Evolutionary conservation across 2,113 vertebrate species (phyloP).

Genomic region (Neodontobutis hainanensis): DNA sequence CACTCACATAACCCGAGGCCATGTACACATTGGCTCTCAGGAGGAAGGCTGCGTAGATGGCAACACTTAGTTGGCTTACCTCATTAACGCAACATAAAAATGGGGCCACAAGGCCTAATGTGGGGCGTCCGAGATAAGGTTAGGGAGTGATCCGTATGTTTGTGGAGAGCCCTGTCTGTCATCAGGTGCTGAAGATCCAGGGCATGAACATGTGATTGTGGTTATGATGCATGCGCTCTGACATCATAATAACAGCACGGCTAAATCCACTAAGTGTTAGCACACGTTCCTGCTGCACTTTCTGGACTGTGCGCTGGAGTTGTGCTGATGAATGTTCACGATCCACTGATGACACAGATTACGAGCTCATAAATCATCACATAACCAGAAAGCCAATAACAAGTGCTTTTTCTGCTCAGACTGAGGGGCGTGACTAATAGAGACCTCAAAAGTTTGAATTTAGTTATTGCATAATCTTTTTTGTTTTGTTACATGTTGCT

Average conservation of each 20-base stretch:
- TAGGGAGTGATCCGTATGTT: neutral
- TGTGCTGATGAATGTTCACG: neutral
- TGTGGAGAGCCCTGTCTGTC: slow-evolving; percentile 8
- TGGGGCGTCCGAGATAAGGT: slow-evolving; percentile 17
- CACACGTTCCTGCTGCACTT: neutral
- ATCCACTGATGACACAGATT: neutral
- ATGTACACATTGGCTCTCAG: slow-evolving; percentile 4
- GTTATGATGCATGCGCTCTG: slow-evolving; percentile 13
- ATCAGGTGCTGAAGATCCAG: slow-evolving; percentile 12
- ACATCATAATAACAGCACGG: neutral
- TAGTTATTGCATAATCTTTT: neutral
- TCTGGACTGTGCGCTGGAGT: neutral
- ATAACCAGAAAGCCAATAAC: neutral
- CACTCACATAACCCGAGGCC: slow-evolving; percentile 17
- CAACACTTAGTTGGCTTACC: slow-evolving; percentile 36
- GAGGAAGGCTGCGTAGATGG: slow-evolving; percentile 17
- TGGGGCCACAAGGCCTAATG: slow-evolving; percentile 11
- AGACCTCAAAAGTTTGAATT: neutral
- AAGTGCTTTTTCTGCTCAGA: neutral
- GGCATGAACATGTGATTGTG: slow-evolving; percentile 17
- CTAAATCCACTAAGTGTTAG: neutral
- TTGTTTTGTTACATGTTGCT: neutral
- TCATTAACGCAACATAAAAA: slow-evolving; percentile 39
- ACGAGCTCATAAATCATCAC: slow-evolving; percentile 1
- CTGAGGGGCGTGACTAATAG: neutral